Base-by-base conservation (phyloP, 2,888 invertebrate species). In the Amiota minor region DNA sequence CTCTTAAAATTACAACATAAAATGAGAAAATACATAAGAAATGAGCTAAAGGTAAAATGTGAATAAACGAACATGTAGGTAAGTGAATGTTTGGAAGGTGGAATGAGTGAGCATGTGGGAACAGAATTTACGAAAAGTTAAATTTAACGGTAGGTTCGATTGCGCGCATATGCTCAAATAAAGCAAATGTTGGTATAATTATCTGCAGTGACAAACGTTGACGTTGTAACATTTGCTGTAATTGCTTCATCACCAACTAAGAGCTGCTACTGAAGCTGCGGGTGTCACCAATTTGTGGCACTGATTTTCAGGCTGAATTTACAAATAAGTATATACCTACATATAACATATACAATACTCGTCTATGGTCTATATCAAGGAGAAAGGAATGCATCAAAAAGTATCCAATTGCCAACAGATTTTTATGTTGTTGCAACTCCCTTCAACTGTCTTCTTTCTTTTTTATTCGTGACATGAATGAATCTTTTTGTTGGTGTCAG, bases 241-340 rank as follows among this genome's bases (percentile, higher is more conserved):
- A 35, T 35, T 35, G 35, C 12, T 14, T 18, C 20, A 20, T 6
- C 59, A 59, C n/a, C 59, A 20, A 20, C 18, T 20, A 20, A 11
- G 10, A 59, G 20, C 53, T 50, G 53, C 11, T 12, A 35, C 35
- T 35, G 53, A 59, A n/a, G 71, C 82, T 82, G 82, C 85, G 85
- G 78, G 84, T 85, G 83, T 83, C 83, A 83, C 83, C 83, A 84
- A 86, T 86, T 85, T 78, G 77, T 75, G 77, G 75, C 82, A 81
- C 82, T 85, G 83, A 83, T 85, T 83, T 85, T 73, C n/a, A 75
- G 35, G 81, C 82, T 85, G 82, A 85, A 84, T 82, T 80, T 73
- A 80, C 81, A 81, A 50, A 67, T 53, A n/a, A n/a, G n/a, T n/a
- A 68, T 18, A 50, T 12, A 50, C 12, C 35, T 6, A 35, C 35